Percentiles rank a stretch among this genome's conserved stretches.
Evolutionary conservation across 2,888 invertebrate genomes (phyloP).

Genomic region (Pseudanteris insignis): DNA sequence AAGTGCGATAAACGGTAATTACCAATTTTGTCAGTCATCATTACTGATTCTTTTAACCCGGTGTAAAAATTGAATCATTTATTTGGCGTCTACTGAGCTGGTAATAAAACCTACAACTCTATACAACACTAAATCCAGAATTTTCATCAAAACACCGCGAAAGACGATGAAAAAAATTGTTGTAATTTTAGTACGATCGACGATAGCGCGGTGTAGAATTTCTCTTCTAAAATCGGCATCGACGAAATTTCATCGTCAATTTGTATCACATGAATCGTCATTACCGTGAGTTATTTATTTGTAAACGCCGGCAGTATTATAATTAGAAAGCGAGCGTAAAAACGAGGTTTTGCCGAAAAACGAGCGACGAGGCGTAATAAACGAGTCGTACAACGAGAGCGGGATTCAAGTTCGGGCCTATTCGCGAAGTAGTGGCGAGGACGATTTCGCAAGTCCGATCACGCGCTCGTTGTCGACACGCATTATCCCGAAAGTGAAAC

Average conservation of each 20-base stretch:
- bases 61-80: too few relatives aligned
- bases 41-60: too few relatives aligned
- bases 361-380: slow-evolving; percentile 21
- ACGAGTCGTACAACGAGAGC: slow-evolving; percentile 27
- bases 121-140: too few relatives aligned
- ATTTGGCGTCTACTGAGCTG: too few relatives aligned
- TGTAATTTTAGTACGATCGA: too few relatives aligned
- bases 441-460: slow-evolving; percentile 38
- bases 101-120: too few relatives aligned
- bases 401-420: slow-evolving; percentile 10
- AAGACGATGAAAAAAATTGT: too few relatives aligned
- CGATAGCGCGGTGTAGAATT: too few relatives aligned
- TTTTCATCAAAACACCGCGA: too few relatives aligned
- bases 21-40: too few relatives aligned
- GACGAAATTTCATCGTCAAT: slow-evolving; percentile 26
- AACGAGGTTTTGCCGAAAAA: slow-evolving; percentile 25
- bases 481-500: slow-evolving; percentile 44
- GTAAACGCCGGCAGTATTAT: slow-evolving; percentile 12
- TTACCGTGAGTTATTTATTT: slow-evolving; percentile 25
- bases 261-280: slow-evolving; percentile 20
- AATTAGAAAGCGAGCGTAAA: slow-evolving; percentile 31
- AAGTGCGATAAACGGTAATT: too few relatives aligned
- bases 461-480: slow-evolving; percentile 39
- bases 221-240: slow-evolving; percentile 24
- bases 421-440: slow-evolving; percentile 15